Evolutionary conservation across 2,797 vertebrate genomes (phyloP), one percentile per base, ranked within the genome.

Genomic region (Callimico goeldii): DNA sequence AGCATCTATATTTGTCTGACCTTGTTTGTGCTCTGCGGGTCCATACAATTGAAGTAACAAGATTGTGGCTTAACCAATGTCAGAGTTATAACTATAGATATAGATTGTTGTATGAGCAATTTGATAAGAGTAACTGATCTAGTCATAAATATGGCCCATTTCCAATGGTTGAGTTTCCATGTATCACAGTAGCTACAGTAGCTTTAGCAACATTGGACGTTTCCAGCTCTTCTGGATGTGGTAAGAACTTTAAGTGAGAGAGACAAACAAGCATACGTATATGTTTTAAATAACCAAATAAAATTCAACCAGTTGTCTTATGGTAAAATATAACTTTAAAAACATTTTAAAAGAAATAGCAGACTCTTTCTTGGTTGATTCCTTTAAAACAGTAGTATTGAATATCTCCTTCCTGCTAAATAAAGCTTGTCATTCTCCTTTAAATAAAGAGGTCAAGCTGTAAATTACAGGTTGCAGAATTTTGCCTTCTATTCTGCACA

Each of bases 321-420:
- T 28, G 43, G 36, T 58, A 36, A 81, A 39, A 75, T 41, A 9
- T 46, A 80, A 72, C 52, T 84, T 91, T 55, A 20, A 67, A 80
- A 93, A 81, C 50, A 80, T 10, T 79, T 90, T 88, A 50, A 36
- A 96, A 67, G 61, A 81, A 87, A 58, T 58, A 64, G n/a, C 39
- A 39, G 41, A 24, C 19, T 26, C 46, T 79, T 43, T 28, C 52
- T 55, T 2, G 52, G 58, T 67, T 11, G 26, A 17, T 26, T 72
- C 7, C 41, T 93, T 83, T 52, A 36, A 84, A 26, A 57, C 15
- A 58, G 58, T 50, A n/a, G n/a, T 41, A 48, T 55, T 52, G 33
- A 55, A 15, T 41, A 33, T 52, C 50, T 92, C 5, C 61, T 88
- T 84, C 30, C 55, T 55, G 33, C 4, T 13, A 4, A 93, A 22